Conservation (phyloP, 2,888 invertebrate genomes). For the Alsophila aescularia region DNA sequence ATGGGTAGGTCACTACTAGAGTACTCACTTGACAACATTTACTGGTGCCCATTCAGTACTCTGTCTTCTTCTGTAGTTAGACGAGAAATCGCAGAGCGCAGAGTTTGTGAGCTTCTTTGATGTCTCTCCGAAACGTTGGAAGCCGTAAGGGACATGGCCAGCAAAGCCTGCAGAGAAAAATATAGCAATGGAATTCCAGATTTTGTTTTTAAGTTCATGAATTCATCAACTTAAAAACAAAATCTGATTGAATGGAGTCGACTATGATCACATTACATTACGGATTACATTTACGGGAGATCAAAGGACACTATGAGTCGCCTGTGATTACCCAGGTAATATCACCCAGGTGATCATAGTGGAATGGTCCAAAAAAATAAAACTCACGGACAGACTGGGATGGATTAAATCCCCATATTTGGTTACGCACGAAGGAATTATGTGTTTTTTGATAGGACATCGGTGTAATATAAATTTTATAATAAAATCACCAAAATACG, state of each 20-base stretch:
- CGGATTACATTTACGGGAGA: too few species aligned
- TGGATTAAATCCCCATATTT: constrained; percentile 79
- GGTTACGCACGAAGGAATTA: constrained; percentile 70
- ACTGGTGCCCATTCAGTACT: constrained; percentile 91
- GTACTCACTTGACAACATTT: constrained; percentile 80
- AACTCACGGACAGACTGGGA: constrained; percentile 71
- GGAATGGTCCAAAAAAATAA: not conserved
- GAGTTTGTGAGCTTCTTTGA: constrained; percentile 88
- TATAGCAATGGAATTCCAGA: not conserved
- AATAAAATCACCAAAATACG: constrained; percentile 7
- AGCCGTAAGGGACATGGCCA: constrained; percentile 87
- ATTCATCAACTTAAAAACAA: too few species aligned
- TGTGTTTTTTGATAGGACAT: constrained; percentile 76
- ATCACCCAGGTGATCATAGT: too few species aligned
- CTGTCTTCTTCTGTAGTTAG: constrained; percentile 88
- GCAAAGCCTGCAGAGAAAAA: constrained; percentile 80
- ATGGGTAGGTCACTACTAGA: not conserved
- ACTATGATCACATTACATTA: too few species aligned
- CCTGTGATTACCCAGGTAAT: too few species aligned
- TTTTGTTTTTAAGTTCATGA: too few species aligned
- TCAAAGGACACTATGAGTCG: too few species aligned
- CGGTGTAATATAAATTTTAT: not conserved
- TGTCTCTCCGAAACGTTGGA: constrained; percentile 86
- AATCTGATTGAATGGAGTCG: too few species aligned
- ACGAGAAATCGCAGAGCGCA: constrained; percentile 89